Base-by-base conservation (phyloP, 2,113 vertebrate genomes). In the Myrmophylax atrothorax region DNA sequence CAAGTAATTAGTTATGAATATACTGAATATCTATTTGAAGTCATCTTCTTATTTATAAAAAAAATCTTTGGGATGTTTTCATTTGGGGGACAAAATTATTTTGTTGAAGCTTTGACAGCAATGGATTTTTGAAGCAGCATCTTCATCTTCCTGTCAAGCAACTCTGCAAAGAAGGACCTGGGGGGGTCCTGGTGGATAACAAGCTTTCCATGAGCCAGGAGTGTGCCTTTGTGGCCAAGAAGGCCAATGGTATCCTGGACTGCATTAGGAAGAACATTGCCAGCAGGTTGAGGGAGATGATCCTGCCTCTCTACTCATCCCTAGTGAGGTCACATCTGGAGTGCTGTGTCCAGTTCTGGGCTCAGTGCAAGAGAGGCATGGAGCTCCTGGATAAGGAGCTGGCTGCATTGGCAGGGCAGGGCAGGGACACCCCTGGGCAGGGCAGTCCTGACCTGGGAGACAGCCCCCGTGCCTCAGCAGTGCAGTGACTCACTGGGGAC, bases 131-230 rank as follows among this genome's bases (percentile, higher is more conserved):
- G 53, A 67, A 89, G 19, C 8, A 18, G 23, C 7, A 7, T 25
- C 25, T 46, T 53, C n/a, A 50, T 77, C 12, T 79, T 74, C 24
- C 33, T n/a, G 35, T 31, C 44, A 74, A 47, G 18, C 22, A 69
- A 1, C 31, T 83, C 20, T 77, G 10, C 0, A 1, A 31, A 76
- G n/a, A 55, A 83, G 8, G 17, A 28, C 18, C 0, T 29, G 8
- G 7, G 7, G 7, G 2, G 3, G 5, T 33, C 0, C 0, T 40
- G 14, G 56, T 33, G 14, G 4, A 5, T 12, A 49, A 2, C 14
- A 55, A 55, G 17, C 24, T 62, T 22, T 76, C 17, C 25, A 9
- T 35, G 55, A 55, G 7, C 22, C 52, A 59, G 12, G 26, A 23
- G 14, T 37, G 44, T 59, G 33, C 12, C 44, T 37, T 59, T 9